Base-by-base conservation (phyloP, 2,888 invertebrate genomes). In the Zootermopsis nevadensis region DNA sequence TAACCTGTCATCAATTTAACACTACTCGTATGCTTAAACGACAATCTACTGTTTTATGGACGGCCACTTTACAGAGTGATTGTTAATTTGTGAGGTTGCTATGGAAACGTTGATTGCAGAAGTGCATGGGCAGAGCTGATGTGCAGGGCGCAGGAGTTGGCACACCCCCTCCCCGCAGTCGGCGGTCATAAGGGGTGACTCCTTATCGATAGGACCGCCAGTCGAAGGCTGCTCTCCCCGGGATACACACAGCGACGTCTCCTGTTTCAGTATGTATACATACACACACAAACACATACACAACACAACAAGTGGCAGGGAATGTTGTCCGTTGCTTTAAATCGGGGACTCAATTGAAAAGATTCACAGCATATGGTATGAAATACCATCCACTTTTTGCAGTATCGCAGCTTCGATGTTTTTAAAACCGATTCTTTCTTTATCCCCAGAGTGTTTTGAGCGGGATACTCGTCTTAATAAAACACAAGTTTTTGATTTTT, bases 151-250 rank as follows among this genome's bases (percentile, higher is more conserved):
- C 79, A 79, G 79, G 33, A 74, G 77, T 77, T 66, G 22, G 33
- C 66, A 35, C 60, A n/a, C 24, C 33, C 66, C 35, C n/a, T 33
- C 60, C 31, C 79, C 19, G 31, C 33, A 66, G 60, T 33, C 79
- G 38, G 79, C 79, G 66, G 79, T 79, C 79, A 79, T 79, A 79
- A 79, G 79, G 79, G 79, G 60, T 79, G 79, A 66, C 60, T 79
- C 31, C 66, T 66, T 79, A 79, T 79, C 79, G 79, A 79, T 66
- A 38, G 33, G 53, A 66, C 30, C 66, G 60, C 66, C 48, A 79
- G 79, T 79, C 33, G 33, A 66, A 79, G 79, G 66, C 33, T 33
- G 79, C 53, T 35, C 33, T 69, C 33, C 69, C 22, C 33, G 69
- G 33, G 33, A 33, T 7, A 22, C 69, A 33, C 19, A 69, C 69